Evolutionary conservation across 1,140 invertebrate species (phyloP), one percentile per base, ranked within the genome.

Genomic region (Chymomyza costata): DNA sequence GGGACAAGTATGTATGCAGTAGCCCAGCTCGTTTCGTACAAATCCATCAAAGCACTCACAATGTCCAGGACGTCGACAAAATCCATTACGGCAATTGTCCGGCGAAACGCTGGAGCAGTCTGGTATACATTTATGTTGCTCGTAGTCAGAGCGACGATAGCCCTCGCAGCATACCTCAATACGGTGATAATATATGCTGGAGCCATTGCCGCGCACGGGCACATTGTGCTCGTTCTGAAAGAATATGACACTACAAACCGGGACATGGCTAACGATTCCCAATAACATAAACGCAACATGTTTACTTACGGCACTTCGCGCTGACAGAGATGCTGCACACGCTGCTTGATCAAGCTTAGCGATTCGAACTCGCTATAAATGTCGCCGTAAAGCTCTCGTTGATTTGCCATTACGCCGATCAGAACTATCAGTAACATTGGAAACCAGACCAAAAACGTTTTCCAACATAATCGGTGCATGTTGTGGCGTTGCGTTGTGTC

Each of bases 1-100:
- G 3, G 84, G 84, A 14, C 84, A 86, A 6, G 71, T 83, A 37
- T 76, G 71, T 6, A 84, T 66, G 48, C 84, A 86, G 3, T 48
- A 45, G 0, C 81, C 84, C 3, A 39, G 53, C 6, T 71, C 53
- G 15, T 85, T 84, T 6, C 86, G 87, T n/a, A 90, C 88, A 48
- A 89, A 89, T 37, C 89, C 89, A 14, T 87, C 85, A 60, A 88
- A 90, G 61, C 90, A 91, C 6, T 87, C 84, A 67, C 91, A 92
- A 0, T 65, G 74, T 0, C 90, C 86, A 0, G 90, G 90, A 0
- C 84, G 87, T 1, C 83, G 69, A 61, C 91, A 92, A 13, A 86
- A 82, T 0, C 88, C 89, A 55, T 88, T 86, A 11, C 86, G 86
- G 47, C 89, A 90, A 30, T 87, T 85, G 17, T 71, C 83, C 48